phyloP scores from a whole-genome alignment of 2,113 vertebrate species.

The Microtus oregoni region DNA sequence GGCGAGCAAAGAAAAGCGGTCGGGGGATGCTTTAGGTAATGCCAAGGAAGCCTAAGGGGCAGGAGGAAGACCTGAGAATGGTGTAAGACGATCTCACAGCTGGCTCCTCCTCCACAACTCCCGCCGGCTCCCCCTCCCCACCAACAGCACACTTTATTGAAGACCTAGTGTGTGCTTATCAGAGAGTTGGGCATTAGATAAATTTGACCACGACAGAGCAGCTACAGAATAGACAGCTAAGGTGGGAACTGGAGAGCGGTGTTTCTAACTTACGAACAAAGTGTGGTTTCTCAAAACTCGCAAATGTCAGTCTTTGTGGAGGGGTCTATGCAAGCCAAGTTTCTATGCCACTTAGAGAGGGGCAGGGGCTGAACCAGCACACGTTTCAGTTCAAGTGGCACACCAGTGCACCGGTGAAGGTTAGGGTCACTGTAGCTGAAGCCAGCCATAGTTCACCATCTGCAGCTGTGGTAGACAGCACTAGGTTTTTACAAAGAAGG shows the following conservation, averaged over 20 bases:
- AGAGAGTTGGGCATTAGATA: neutral
- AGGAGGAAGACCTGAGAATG: neutral
- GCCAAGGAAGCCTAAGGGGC: neutral
- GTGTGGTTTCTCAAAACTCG: neutral
- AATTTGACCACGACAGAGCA: neutral
- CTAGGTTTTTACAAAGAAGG: neutral
- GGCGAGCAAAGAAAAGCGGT: neutral
- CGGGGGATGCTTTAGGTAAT: neutral
- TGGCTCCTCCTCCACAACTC: neutral
- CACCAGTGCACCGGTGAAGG: neutral
- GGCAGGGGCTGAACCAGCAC: neutral
- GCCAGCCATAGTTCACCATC: neutral
- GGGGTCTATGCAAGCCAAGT: neutral
- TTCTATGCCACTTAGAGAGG: neutral
- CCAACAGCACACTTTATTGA: neutral
- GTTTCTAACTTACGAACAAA: neutral
- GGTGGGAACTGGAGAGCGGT: fast-evolving
- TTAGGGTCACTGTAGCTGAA: neutral
- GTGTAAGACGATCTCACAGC: neutral
- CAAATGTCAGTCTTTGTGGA: neutral
- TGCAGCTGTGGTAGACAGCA: neutral
- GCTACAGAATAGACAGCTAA: no score
- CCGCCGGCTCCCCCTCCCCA: fast-evolving
- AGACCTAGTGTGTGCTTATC: neutral
- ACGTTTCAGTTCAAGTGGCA: neutral